Evolutionary conservation across 92 coral and sea anemone genomes (phyloP).

Genomic region (Porites cylindrica): DNA sequence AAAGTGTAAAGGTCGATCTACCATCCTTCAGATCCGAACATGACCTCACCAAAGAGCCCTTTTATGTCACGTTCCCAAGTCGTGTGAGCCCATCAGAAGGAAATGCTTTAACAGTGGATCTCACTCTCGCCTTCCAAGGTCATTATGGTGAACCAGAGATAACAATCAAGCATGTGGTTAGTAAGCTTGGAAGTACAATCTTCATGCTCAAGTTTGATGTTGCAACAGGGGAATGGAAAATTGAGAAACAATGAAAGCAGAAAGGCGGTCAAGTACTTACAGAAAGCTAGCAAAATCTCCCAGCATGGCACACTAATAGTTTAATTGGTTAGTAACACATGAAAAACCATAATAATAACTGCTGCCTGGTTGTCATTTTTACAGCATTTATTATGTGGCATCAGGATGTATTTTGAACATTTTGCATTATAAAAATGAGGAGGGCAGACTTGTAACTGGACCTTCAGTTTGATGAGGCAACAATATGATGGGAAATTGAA

Average conservation of each 20-base stretch:
- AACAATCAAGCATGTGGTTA: conserved; percentile 49
- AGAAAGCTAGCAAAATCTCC: too few relatives aligned
- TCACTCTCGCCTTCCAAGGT: conserved; percentile 68
- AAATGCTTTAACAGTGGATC: conserved; percentile 42
- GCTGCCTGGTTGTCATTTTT: too few relatives aligned
- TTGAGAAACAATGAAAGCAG: conserved; percentile 1
- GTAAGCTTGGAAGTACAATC: conserved; percentile 32
- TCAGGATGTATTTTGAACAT: too few relatives aligned
- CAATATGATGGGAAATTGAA: too few relatives aligned
- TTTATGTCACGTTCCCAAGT: conserved; percentile 29
- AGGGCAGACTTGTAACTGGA: too few relatives aligned
- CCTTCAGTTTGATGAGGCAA: too few relatives aligned
- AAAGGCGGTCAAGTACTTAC: background rate
- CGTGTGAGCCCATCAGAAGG: conserved; percentile 22
- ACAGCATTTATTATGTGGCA: too few relatives aligned
- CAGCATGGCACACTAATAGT: too few relatives aligned
- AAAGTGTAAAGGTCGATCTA: conserved; percentile 36
- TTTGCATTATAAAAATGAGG: too few relatives aligned
- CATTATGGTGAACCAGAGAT: conserved; percentile 79
- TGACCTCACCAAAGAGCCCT: conserved; percentile 45
- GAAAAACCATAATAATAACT: too few relatives aligned
- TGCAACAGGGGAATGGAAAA: conserved; percentile 21
- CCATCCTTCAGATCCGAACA: conserved; percentile 15
- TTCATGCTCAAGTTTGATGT: conserved; percentile 47
- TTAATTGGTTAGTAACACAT: too few relatives aligned